phyloP scores from a whole-genome alignment of 2,888 invertebrate genomes.

The Acleris laterana region DNA sequence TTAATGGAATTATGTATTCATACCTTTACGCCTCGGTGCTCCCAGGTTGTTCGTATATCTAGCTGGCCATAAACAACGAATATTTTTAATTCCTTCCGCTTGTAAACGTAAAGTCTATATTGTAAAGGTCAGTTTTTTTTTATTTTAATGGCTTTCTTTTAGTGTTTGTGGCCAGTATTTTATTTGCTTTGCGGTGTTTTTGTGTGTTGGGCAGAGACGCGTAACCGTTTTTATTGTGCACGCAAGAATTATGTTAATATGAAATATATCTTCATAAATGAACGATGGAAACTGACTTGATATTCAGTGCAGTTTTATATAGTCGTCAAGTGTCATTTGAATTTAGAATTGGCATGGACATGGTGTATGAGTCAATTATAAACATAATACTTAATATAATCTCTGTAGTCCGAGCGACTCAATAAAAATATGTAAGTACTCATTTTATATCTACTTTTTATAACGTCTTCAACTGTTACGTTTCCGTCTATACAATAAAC shows the following conservation, averaged over 20 bases:
- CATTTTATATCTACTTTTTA: too few relatives aligned
- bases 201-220: conserved; percentile 27
- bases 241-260: conserved; percentile 26
- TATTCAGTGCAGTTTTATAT: conserved; percentile 16
- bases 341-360: conserved; percentile 19
- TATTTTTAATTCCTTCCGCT: conserved; percentile 34
- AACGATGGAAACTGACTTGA: conserved; percentile 15
- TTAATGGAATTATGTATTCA: conserved; percentile 29
- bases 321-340: conserved; percentile 26
- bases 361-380: too few relatives aligned
- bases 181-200: conserved; percentile 29
- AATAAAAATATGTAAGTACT: too few relatives aligned
- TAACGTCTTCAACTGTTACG: neutral
- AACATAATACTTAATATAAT: too few relatives aligned
- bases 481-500: neutral
- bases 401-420: neutral
- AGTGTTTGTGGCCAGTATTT: conserved; percentile 21
- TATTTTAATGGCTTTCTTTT: conserved; percentile 23
- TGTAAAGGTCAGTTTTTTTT: conserved; percentile 34
- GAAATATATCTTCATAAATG: conserved; percentile 28
- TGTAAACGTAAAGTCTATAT: conserved; percentile 14
- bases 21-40: conserved; percentile 23
- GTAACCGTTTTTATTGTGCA: conserved; percentile 23
- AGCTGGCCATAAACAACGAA: conserved; percentile 32
- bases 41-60: conserved; percentile 25